Evolutionary conservation across 2,113 vertebrate species (phyloP).

Genomic region (Dromiciops gliroides): DNA sequence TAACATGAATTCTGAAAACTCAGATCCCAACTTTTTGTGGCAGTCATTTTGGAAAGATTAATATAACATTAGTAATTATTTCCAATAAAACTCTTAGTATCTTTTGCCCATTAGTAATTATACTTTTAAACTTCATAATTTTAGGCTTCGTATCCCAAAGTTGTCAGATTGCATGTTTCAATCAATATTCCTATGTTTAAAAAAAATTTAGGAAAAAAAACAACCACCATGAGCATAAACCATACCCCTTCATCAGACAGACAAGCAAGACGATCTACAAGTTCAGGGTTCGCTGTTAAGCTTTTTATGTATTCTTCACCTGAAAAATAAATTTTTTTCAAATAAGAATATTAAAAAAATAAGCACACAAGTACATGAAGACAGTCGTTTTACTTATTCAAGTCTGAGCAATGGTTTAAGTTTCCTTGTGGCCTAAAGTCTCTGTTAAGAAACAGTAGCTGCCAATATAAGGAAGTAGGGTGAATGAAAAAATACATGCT

Average conservation of each 20-base stretch:
- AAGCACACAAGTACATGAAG: neutral
- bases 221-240: slow-evolving; percentile 53
- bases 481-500: slow-evolving; percentile 10
- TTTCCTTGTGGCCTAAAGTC: neutral
- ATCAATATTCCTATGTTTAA: slow-evolving; percentile 21
- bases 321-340: slow-evolving; percentile 77
- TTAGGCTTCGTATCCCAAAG: neutral
- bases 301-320: slow-evolving; percentile 98
- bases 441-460: neutral
- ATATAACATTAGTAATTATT: neutral
- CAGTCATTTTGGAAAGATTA: slow-evolving; percentile 12
- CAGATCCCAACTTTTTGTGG: slow-evolving; percentile 1
- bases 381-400: neutral
- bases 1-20: neutral
- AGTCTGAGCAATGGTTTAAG: neutral
- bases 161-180: neutral
- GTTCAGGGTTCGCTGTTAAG: slow-evolving; percentile 93
- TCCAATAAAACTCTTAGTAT: slow-evolving; percentile 11
- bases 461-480: neutral
- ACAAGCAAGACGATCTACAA: slow-evolving; percentile 94
- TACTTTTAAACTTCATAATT: slow-evolving; percentile 31
- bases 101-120: neutral
- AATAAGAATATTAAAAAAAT: neutral
- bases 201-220: neutral
- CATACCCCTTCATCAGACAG: slow-evolving; percentile 92